These are phyloP conservation scores for Caenorhabditis afra DNA, from an alignment of 2,888 invertebrate species.

Conservation along the genomic window DNA sequence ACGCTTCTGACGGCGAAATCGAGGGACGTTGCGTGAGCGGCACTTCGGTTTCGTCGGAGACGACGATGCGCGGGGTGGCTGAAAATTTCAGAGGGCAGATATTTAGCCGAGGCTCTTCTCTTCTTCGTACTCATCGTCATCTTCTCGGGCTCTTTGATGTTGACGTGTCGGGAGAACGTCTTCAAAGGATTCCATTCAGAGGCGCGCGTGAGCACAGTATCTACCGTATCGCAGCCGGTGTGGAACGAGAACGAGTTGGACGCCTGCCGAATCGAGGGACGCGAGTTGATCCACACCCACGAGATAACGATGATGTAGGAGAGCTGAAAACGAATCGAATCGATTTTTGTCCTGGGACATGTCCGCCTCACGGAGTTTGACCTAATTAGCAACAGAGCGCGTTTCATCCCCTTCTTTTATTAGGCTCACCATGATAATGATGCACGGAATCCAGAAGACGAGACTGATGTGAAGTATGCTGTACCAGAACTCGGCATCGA, in stretches of 20 bases:
- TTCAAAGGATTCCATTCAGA: slow-evolving; percentile 73
- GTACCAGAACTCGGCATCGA: slow-evolving; percentile 74
- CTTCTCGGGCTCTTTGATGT: slow-evolving; percentile 38
- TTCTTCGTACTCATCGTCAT: slow-evolving; percentile 32
- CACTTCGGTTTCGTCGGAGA: slow-evolving; percentile 66
- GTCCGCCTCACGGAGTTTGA: too few relatives aligned
- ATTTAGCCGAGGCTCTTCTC: too few relatives aligned
- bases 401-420: too few relatives aligned
- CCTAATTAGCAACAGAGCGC: too few relatives aligned
- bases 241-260: slow-evolving; percentile 65
- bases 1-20: slow-evolving; percentile 65
- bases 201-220: slow-evolving; percentile 71
- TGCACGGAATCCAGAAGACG: slow-evolving; percentile 78
- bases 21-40: slow-evolving; percentile 65
- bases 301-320: slow-evolving; percentile 76
- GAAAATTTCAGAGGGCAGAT: too few relatives aligned
- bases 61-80: slow-evolving; percentile 66
- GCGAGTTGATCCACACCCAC: slow-evolving; percentile 79
- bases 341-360: too few relatives aligned
- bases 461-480: slow-evolving; percentile 73
- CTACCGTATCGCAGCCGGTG: slow-evolving; percentile 73
- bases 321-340: slow-evolving; percentile 61
- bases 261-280: slow-evolving; percentile 68
- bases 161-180: slow-evolving; percentile 58
- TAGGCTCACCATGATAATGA: slow-evolving; percentile 73